phyloP scores from a whole-genome alignment of 1,140 invertebrate genomes.

The Achatina immaculata region DNA sequence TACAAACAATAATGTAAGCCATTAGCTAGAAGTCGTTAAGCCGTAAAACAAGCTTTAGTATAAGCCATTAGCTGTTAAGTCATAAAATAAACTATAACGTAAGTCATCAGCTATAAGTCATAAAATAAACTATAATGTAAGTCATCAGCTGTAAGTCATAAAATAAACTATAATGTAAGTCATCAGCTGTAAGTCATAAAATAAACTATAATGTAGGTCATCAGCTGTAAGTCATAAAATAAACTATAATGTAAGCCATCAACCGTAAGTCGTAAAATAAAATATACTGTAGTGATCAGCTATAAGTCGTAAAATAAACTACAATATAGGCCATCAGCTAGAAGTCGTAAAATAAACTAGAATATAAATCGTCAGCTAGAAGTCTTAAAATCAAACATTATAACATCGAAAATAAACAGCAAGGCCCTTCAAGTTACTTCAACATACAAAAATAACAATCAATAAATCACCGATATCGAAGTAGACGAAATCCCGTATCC shows the following conservation, averaged over 20 bases:
- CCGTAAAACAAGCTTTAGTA: no score
- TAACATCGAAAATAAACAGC: no score
- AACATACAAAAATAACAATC: no score
- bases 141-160: background rate
- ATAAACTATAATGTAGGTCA: background rate
- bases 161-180: background rate
- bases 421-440: no score
- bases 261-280: background rate
- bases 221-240: background rate
- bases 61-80: no score
- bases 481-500: no score
- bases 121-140: background rate
- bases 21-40: no score
- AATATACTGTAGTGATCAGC: background rate
- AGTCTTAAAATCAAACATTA: background rate
- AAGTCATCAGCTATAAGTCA: background rate
- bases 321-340: background rate
- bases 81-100: no score
- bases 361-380: background rate
- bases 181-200: background rate
- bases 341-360: background rate
- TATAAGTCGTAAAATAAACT: background rate
- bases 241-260: background rate
- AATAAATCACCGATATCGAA: no score
- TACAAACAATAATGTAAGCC: no score